Base-by-base conservation (phyloP, 2,888 invertebrate species). In the Trachelus iudaicus region DNA sequence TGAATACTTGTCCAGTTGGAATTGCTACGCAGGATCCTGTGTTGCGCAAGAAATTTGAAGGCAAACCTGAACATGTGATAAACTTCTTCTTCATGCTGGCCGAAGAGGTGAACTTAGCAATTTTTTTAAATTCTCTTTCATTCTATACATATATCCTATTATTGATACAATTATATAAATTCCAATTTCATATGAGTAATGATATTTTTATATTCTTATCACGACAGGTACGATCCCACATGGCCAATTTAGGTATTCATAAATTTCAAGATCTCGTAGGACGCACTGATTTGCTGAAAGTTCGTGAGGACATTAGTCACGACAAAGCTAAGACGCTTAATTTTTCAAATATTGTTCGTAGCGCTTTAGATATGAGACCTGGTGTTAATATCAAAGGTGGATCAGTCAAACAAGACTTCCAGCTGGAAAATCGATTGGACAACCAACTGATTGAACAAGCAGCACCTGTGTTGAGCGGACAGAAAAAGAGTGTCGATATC, bases 1-100 rank as follows among this genome's bases (percentile, higher is more conserved):
- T 99, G 86, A 99, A 99, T 92, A 99, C 99, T 11, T 99, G 99
- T 85, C 99, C 99, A 0, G 99, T 99, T 80, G 99, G 99, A 81
- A 97, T 99, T 88, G 99, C 99, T 1, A 99, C 99, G 0, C 99
- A 99, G 92, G 99, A 99, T 93, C 99, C 99, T 0, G 94, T 96
- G 23, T 93, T 99, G 75, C 94, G 99, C 35, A 97, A 97, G 92
- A 99, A 99, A 92, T 99, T 99, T 92, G 96, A 97, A 71, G 99
- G 99, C 71, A 97, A 98, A 89, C 99, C 99, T 0, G 99, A 99
- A 90, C 97, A 99, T 91, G 98, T 99, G 69, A 94, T 99, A 89
- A 99, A 99, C 92, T 99, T 97, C 91, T 94, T 99, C 89, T 99
- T 99, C 92, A 96, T 99, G 95, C 92, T 99, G 79, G 99, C 99